Percentiles rank a stretch among this genome's conserved stretches.
Evolutionary conservation across 2,797 vertebrate genomes (phyloP).

Genomic region (Falco novaeseelandiae): DNA sequence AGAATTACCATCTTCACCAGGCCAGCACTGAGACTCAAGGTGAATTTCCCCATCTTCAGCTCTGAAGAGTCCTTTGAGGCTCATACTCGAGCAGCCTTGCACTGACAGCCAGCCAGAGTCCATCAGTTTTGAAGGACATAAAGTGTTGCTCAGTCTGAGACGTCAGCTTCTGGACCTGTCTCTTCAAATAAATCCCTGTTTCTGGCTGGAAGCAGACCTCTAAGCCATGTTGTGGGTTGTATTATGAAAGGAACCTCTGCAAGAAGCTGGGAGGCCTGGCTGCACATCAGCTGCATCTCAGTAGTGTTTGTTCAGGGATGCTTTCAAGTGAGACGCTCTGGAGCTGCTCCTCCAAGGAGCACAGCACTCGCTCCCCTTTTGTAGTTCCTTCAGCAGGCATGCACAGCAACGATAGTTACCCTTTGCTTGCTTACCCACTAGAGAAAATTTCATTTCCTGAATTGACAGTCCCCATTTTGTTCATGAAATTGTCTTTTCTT

Average conservation of each 20-base stretch:
- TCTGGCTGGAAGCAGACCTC: background rate
- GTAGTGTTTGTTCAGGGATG: background rate
- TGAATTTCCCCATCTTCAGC: background rate
- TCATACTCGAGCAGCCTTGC: background rate
- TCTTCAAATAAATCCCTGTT: background rate
- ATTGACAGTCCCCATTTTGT: background rate
- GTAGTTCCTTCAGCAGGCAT: background rate
- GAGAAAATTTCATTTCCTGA: constrained; percentile 8
- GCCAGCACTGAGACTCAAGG: background rate
- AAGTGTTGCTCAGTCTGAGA: background rate
- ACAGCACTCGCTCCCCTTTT: background rate
- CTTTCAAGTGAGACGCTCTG: background rate
- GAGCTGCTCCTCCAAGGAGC: background rate
- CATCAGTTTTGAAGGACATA: background rate
- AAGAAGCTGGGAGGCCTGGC: background rate
- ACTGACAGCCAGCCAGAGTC: background rate
- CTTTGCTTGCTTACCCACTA: background rate
- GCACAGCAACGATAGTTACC: background rate
- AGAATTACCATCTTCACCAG: background rate
- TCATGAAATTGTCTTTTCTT: constrained; percentile 52
- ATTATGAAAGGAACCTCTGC: background rate
- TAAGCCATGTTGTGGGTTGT: rapidly evolving
- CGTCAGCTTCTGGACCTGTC: background rate
- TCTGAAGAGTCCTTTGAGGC: background rate
- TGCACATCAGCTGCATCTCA: background rate